phyloP scores from a whole-genome alignment of 2,888 invertebrate species.

The Troglohyphantes excavatus region DNA sequence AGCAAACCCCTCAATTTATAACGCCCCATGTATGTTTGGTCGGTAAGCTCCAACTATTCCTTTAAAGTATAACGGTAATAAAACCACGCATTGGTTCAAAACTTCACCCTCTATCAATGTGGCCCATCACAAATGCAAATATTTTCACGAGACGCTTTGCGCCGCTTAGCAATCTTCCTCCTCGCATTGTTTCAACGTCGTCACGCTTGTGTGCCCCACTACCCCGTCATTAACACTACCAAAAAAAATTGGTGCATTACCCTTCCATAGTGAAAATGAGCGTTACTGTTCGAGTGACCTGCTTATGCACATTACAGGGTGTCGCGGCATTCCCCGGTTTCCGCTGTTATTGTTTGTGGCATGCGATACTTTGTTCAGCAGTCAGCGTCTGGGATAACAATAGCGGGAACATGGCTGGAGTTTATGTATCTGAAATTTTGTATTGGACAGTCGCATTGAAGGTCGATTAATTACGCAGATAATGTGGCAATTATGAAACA shows the following conservation, averaged over 20 bases:
- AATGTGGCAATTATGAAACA: too few relatives aligned
- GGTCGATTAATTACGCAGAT: too few relatives aligned
- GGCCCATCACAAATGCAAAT: slow-evolving; percentile 14
- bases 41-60: too few relatives aligned
- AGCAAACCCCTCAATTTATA: too few relatives aligned
- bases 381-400: too few relatives aligned
- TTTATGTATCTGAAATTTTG: too few relatives aligned
- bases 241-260: slow-evolving; percentile 8
- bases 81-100: too few relatives aligned
- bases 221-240: neutral
- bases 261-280: slow-evolving; percentile 23
- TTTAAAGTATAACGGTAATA: too few relatives aligned
- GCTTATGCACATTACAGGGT: neutral
- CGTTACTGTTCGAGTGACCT: slow-evolving; percentile 26
- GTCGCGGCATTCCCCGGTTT: neutral
- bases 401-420: too few relatives aligned
- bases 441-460: too few relatives aligned
- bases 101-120: slow-evolving; percentile 47
- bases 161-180: neutral
- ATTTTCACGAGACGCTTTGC: neutral
- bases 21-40: too few relatives aligned
- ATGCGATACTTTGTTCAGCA: neutral
- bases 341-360: neutral
- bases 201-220: slow-evolving; percentile 18
- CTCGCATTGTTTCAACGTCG: slow-evolving; percentile 34